Base-by-base conservation (phyloP, 1,140 invertebrate genomes). In the Carposina sasakii region DNA sequence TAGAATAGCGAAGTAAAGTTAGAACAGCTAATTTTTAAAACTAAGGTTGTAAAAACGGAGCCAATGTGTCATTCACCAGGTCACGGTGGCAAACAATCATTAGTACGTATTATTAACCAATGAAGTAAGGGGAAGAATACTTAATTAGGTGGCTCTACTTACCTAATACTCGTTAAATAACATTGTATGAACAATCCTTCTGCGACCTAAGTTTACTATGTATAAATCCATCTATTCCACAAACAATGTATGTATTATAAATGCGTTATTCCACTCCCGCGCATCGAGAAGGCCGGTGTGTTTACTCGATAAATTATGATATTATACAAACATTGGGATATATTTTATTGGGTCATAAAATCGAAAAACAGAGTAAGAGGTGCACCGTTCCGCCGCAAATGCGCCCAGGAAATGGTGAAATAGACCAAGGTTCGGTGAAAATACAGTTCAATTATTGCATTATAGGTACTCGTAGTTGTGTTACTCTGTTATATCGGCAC, bases 291-390 rank as follows among this genome's bases (percentile, higher is more conserved):
- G 33, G 20, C 40, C 54, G 26, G 34, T 44, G 39, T 78, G 76
- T 82, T 82, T 79, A 77, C 63, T 47, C 63, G 26, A 79, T 82
- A 82, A 76, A 76, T 79, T 78, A 76, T 63, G 57, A 75, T 70
- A 70, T 68, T 70, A 73, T 54, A 63, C 63, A 82, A 79, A 79
- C 71, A 79, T 65, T 67, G 60, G 57, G 48, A 71, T 82, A 69
- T 72, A 72, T 78, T 79, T 79, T 72, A 82, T 72, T 67, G 57
- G 58, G 44, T 60, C 60, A 71, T 77, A 73, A 77, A 75, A 72
- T 66, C 45, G 61, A 67, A 63, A 68, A 62, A 69, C 54, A 51
- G 42, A 22, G 45, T 22, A 36, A 57, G 52, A 39, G 48, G 46
- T 37, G 19, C 20, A 39, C 36, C 40, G 23, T 34, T 37, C 30